Evolutionary conservation across 2,797 vertebrate species (phyloP), one percentile per base, ranked within the genome.

Genomic region (Molossus molossus): DNA sequence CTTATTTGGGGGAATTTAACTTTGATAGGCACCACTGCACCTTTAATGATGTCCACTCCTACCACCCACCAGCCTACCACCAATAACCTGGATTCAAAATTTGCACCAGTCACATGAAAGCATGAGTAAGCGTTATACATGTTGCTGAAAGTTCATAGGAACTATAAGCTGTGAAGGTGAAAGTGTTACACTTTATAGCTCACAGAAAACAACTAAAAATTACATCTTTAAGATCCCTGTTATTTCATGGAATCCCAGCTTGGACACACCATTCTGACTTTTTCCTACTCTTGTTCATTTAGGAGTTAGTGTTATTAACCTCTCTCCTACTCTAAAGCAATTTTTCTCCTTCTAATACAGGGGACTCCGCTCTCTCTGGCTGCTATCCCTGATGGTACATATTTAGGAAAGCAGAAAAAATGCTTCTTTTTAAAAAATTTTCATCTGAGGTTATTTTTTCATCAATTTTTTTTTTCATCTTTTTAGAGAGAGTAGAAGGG

Each of bases 121-220:
- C 21, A 65, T 60, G 69, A 90, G 33, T 23, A 87, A 91, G 64
- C 14, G 62, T 73, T 60, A 29, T 5, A 91, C 29, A 55, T 85
- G 86, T 89, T 72, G 50, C 57, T 77, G 27, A 72, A 87, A 72
- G 33, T 89, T 90, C 85, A 72, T 77, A 29, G n/a, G 21, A 45
- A 57, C 58, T 67, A 77, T 81, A 90, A 92, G n/a, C 14, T 76
- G 37, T 77, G 48, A 72, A 18, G 53, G 62, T 64, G 27, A 86
- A 75, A 33, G 27, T 80, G 72, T 89, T 82, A 86, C 6, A 73
- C 72, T 70, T 91, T 45, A 86, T 3, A 90, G 13, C 48, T 53
- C 50, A 73, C 27, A 73, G 70, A 87, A 93, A 84, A 90, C 12
- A 83, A 67, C 29, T 64, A 73, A 91, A 91, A 69, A 45, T 76